These are phyloP conservation scores for Corella eumyota DNA, from an alignment of 23 tunicate species.

Conservation along the genomic window DNA sequence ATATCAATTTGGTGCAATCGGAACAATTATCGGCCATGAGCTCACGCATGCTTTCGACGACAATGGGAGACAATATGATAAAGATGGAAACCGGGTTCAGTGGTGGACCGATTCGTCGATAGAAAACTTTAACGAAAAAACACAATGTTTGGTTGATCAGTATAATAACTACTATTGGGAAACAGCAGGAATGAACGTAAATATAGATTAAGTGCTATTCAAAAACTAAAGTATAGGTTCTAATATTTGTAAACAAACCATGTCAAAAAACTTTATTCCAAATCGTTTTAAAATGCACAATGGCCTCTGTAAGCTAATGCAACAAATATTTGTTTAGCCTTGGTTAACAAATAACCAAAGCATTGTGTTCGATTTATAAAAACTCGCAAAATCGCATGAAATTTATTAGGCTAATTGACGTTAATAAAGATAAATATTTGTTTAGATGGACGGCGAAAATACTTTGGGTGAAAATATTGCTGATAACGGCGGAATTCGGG, in stretches of 20 bases:
- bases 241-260: no score
- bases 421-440: background rate
- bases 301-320: no score
- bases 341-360: no score
- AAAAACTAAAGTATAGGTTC: no score
- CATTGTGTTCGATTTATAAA: no score
- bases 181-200: conserved; percentile 43
- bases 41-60: conserved; percentile 85
- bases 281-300: no score
- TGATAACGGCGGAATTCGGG: conserved; percentile 79
- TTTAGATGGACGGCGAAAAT: conserved; percentile 41
- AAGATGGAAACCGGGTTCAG: conserved; percentile 42
- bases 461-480: conserved; percentile 76
- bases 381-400: background rate
- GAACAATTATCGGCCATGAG: conserved; percentile 93
- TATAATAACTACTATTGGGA: conserved; percentile 41
- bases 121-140: conserved; percentile 24
- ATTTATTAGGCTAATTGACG: background rate
- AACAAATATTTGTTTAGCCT: no score
- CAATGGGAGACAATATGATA: conserved; percentile 47
- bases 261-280: no score
- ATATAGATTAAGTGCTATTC: no score
- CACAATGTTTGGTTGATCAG: conserved; percentile 51
- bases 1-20: conserved; percentile 79
- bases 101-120: conserved; percentile 67